Conservation (phyloP, 92 coral and sea anemone species). For the Actinernus sp. region DNA sequence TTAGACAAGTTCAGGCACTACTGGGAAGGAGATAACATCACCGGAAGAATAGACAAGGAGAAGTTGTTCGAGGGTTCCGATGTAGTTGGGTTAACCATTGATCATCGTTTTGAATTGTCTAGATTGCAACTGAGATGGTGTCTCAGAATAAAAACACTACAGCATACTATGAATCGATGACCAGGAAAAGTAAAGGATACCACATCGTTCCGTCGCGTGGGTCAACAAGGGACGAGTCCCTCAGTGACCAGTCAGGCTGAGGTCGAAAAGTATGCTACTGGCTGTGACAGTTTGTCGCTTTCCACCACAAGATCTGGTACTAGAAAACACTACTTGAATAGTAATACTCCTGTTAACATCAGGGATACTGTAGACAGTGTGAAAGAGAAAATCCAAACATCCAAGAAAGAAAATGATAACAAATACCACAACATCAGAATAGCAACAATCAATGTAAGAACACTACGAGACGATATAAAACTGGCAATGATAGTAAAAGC, state of each 20-base stretch:
- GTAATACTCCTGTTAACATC: neutral
- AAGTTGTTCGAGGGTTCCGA: no score
- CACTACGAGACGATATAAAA: neutral
- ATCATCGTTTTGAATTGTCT: no score
- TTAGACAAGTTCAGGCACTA: no score
- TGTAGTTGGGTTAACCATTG: no score
- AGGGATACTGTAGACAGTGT: neutral
- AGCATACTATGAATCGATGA: neutral
- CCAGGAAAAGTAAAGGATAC: slow-evolving; percentile 5
- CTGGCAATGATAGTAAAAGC: neutral
- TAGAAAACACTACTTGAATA: neutral
- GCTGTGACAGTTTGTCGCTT: neutral
- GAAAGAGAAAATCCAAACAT: neutral
- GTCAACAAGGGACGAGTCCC: slow-evolving; percentile 53
- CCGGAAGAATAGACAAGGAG: no score
- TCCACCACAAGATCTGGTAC: neutral
- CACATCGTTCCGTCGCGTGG: slow-evolving; percentile 33
- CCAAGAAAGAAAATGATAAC: neutral
- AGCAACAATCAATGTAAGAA: neutral
- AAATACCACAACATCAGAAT: neutral
- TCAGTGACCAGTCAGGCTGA: slow-evolving; percentile 48
- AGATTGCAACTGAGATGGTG: no score
- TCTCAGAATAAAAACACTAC: no score
- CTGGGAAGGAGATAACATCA: no score
- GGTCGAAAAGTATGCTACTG: slow-evolving; percentile 47